Conservation (phyloP, 2,888 invertebrate genomes). For the Carterocephalus palaemon region DNA sequence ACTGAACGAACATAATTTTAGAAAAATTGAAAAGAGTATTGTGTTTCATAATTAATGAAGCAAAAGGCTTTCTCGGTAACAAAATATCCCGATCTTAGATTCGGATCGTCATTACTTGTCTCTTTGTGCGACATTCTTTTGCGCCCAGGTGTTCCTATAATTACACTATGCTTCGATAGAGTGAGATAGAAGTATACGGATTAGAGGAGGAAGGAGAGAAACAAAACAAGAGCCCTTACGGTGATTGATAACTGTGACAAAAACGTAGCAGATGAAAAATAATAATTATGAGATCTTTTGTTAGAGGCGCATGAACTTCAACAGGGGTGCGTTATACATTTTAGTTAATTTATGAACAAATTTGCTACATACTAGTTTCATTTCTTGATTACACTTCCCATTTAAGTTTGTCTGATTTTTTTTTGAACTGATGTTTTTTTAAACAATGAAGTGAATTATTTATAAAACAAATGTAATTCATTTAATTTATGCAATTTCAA, state of each 20-base stretch:
- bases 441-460: no score
- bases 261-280: constrained; percentile 79
- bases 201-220: constrained; percentile 42
- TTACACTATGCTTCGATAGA: constrained; percentile 64
- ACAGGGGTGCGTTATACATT: constrained; percentile 54
- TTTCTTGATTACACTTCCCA: background rate
- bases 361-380: background rate
- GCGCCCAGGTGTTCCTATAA: constrained; percentile 78
- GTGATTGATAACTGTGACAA: constrained; percentile 81
- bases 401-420: no score
- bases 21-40: constrained; percentile 72
- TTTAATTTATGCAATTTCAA: no score
- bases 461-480: no score
- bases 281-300: constrained; percentile 78
- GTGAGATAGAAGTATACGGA: constrained; percentile 46
- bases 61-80: constrained; percentile 76
- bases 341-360: constrained; percentile 16
- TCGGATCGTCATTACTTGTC: constrained; percentile 75
- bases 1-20: constrained; percentile 69
- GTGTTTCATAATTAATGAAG: constrained; percentile 79
- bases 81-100: constrained; percentile 76
- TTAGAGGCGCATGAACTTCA: constrained; percentile 67
- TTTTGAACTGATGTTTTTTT: no score
- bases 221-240: constrained; percentile 56
- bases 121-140: constrained; percentile 79